Evolutionary conservation across 1,140 invertebrate species (phyloP), one percentile per base, ranked within the genome.

Genomic region (Mya arenaria): DNA sequence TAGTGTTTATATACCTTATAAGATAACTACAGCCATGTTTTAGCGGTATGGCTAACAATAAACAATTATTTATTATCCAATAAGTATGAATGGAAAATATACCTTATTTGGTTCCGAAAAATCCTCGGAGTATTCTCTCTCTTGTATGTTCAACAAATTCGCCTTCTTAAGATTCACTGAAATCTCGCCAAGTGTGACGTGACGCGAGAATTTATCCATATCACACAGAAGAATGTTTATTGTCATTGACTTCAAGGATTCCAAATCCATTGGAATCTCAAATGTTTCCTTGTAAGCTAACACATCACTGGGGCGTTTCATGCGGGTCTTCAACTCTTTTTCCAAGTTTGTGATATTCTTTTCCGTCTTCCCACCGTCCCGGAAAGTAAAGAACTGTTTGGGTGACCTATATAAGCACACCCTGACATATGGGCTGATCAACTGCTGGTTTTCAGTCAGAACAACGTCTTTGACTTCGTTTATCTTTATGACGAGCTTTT

Each of bases 211-310:
- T 81, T 94, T 93, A 89, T 95, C 94, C 36, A 94, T 94, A 23
- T 94, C 92, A 85, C 95, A 95, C 34, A 95, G 92, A 83, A 95
- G 94, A 82, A 95, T 95, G 63, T 93, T 92, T 8, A 95, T 86
- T 3, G 93, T 79, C 48, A 83, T 86, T 19, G 30, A 91, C 48
- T 93, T 91, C 62, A 93, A 90, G 10, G 90, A 80, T 39, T 82
- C 79, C 15, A 34, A 90, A 28, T 95, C 95, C 39, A 96, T 89
- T 0, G 94, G 93, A 85, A 96, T 95, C 41, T 95, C 91, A 89
- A 96, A 96, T 72, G 95, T 94, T 88, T 96, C 95, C 84, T 96
- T 95, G 90, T 95, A 96, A 77, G 94, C 94, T 1, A 95, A 95
- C 79, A 94, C 95, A 68, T 94, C 94, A 65, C 94, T 94, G 52